Evolutionary conservation across 1,140 invertebrate species (phyloP).

Genomic region (Drosophila azteca): DNA sequence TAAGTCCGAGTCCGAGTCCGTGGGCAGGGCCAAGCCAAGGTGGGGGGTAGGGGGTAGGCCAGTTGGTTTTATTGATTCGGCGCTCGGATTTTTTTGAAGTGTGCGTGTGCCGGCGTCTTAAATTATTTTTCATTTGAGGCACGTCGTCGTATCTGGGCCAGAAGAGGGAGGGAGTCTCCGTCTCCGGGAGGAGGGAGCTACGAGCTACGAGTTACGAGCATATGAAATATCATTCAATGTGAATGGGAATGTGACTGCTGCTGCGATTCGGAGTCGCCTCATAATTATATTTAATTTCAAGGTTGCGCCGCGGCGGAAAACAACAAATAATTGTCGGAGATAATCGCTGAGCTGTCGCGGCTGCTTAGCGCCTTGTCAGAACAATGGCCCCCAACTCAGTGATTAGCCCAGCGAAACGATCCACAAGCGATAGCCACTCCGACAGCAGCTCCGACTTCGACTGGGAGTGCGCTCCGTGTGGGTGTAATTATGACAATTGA

Average conservation of each 20-base stretch:
- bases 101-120: slow-evolving; percentile 73
- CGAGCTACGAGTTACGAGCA: too few species aligned
- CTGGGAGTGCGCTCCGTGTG: slow-evolving; percentile 26
- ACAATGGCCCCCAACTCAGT: slow-evolving; percentile 47
- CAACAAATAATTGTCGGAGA: slow-evolving; percentile 66
- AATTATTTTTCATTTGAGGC: slow-evolving; percentile 79
- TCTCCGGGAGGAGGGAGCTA: too few species aligned
- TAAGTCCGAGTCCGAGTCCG: slow-evolving; percentile 17
- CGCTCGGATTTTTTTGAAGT: slow-evolving; percentile 59
- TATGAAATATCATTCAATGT: slow-evolving; percentile 75
- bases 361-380: slow-evolving; percentile 79
- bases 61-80: slow-evolving; percentile 76
- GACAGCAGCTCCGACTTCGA: background rate
- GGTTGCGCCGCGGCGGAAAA: slow-evolving; percentile 65
- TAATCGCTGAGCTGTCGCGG: slow-evolving; percentile 61
- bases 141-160: slow-evolving; percentile 33
- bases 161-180: too few species aligned
- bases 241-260: slow-evolving; percentile 46
- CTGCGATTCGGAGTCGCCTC: slow-evolving; percentile 54
- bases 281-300: slow-evolving; percentile 82
- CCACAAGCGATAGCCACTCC: slow-evolving; percentile 18
- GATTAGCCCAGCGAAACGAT: slow-evolving; percentile 33
- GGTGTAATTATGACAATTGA: slow-evolving; percentile 71
- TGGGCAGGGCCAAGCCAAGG: slow-evolving; percentile 34
- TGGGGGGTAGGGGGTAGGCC: background rate